These are phyloP conservation scores for Stylophora pistillata DNA, from an alignment of 64 coral and sea anemone species.

Conservation along the genomic window DNA sequence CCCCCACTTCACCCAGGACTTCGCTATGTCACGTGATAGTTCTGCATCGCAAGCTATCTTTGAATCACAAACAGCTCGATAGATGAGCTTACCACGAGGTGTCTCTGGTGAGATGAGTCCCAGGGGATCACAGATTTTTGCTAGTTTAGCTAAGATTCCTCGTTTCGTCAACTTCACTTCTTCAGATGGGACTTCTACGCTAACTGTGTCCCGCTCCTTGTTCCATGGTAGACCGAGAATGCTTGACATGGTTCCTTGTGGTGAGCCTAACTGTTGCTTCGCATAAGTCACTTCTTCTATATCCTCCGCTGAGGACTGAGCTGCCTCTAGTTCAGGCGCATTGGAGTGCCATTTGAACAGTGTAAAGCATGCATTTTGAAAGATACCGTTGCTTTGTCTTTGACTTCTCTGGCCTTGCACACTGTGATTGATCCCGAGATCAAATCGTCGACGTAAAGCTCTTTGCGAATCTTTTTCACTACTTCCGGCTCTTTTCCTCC, in stretches of 20 bases:
- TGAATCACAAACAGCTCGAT: not conserved
- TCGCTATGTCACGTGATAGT: not conserved
- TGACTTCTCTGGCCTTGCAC: not conserved
- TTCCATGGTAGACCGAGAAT: constrained; percentile 3
- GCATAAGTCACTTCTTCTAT: too few relatives aligned
- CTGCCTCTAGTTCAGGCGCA: constrained; percentile 3
- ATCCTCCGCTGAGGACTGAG: not conserved
- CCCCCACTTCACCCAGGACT: constrained; percentile 26
- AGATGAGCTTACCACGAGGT: constrained; percentile 25
- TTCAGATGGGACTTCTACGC: not conserved
- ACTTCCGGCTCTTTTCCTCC: not conserved
- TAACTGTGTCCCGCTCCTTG: not conserved
- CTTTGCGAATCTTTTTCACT: not conserved
- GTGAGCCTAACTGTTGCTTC: not conserved
- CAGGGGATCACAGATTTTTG: constrained; percentile 31
- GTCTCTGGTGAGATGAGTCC: constrained; percentile 20
- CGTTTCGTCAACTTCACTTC: not conserved
- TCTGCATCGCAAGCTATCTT: constrained; percentile 14
- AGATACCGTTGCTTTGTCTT: constrained; percentile 11
- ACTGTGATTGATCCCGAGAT: constrained; percentile 14
- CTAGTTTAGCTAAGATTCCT: constrained; percentile 19
- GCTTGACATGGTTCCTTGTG: not conserved
- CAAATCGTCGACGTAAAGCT: constrained; percentile 29
- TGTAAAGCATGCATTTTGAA: not conserved
- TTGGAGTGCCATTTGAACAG: constrained; percentile 52